phyloP scores from a whole-genome alignment of 2,888 invertebrate species.

The Autographa gamma region DNA sequence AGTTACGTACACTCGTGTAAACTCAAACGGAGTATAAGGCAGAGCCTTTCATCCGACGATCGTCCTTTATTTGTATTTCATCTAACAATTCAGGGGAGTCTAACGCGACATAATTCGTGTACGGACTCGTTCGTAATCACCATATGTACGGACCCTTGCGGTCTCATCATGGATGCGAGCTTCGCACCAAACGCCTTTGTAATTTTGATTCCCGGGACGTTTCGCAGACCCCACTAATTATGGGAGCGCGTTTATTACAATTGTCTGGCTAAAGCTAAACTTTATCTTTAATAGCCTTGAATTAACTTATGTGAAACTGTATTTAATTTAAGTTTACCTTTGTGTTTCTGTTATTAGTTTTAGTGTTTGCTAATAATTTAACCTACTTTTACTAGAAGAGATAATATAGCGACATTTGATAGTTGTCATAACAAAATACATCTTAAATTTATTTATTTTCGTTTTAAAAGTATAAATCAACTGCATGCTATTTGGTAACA shows the following conservation, averaged over 20 bases:
- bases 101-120: conserved; percentile 53
- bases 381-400: too few species aligned
- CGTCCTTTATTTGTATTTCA: conserved; percentile 41
- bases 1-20: not conserved
- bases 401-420: too few species aligned
- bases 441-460: too few species aligned
- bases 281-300: conserved; percentile 43
- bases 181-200: conserved; percentile 70
- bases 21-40: conserved; percentile 5
- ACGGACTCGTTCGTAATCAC: conserved; percentile 70
- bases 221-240: conserved; percentile 67
- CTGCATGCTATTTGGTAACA: too few species aligned
- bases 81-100: conserved; percentile 30
- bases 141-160: conserved; percentile 63
- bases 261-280: conserved; percentile 62
- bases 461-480: too few species aligned
- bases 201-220: conserved; percentile 69
- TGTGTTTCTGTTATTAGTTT: conserved; percentile 28
- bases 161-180: conserved; percentile 70
- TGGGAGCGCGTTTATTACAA: conserved; percentile 63
- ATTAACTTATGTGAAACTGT: conserved; percentile 41
- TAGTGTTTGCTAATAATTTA: not conserved
- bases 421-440: too few species aligned
- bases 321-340: conserved; percentile 38
- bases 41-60: conserved; percentile 9